Percentiles rank a stretch among this genome's conserved stretches.
phyloP scores from a whole-genome alignment of 2,113 vertebrate species.

The Sminthopsis crassicaudata region DNA sequence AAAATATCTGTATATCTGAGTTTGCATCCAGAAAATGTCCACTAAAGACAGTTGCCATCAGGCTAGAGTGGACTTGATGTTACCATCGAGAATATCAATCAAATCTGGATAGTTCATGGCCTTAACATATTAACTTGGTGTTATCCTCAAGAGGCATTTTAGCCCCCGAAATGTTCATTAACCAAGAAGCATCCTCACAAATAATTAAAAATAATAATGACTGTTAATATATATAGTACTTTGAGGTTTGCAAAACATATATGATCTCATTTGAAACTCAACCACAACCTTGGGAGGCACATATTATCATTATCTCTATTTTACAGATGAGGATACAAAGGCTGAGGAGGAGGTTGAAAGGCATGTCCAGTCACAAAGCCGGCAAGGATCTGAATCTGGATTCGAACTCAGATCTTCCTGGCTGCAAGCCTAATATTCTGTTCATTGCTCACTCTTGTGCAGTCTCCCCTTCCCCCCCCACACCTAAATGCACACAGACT shows the following conservation, averaged over 20 bases:
- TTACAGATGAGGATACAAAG: not conserved
- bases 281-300: not conserved
- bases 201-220: not conserved
- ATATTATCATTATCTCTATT: not conserved
- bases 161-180: not conserved
- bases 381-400: not conserved
- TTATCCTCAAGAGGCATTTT: slow-evolving; percentile 8
- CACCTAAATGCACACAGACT: too few species aligned
- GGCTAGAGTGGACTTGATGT: not conserved
- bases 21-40: not conserved
- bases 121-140: not conserved
- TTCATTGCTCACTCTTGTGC: not conserved
- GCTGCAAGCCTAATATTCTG: not conserved
- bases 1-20: not conserved
- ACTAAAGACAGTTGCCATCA: not conserved
- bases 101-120: not conserved
- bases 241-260: not conserved
- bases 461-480: too few species aligned
- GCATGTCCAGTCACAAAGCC: not conserved
- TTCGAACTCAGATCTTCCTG: not conserved
- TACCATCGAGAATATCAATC: not conserved
- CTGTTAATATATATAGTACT: not conserved
- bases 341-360: not conserved
- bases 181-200: not conserved
- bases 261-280: not conserved